phyloP scores from a whole-genome alignment of 2,888 invertebrate species.

The Drosophila nr. medialis region DNA sequence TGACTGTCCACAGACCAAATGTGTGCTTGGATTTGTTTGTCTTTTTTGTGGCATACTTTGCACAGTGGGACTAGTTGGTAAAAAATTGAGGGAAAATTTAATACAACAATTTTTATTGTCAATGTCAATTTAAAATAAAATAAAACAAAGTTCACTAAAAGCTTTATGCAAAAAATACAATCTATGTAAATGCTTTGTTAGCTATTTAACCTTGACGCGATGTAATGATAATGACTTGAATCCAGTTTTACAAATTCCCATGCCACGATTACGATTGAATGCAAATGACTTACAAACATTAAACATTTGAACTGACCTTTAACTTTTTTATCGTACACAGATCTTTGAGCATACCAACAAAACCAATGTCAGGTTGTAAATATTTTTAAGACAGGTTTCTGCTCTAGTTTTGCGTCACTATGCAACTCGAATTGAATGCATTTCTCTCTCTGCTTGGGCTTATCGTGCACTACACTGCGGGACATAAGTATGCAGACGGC shows the following conservation, averaged over 20 bases:
- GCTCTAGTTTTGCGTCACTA: conserved; percentile 30
- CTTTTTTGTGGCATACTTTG: conserved; percentile 64
- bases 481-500: conserved; percentile 25
- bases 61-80: conserved; percentile 54
- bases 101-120: neutral
- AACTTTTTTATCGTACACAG: conserved; percentile 29
- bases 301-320: conserved; percentile 36
- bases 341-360: conserved; percentile 30
- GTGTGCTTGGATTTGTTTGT: conserved; percentile 59
- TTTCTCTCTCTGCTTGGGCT: conserved; percentile 39
- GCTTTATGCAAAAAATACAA: neutral
- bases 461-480: conserved; percentile 26
- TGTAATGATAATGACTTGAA: conserved; percentile 18
- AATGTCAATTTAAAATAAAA: neutral
- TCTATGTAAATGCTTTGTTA: neutral
- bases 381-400: conserved; percentile 4
- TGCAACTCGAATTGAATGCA: conserved; percentile 39
- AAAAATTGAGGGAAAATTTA: neutral
- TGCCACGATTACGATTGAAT: conserved; percentile 48
- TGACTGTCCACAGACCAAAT: conserved; percentile 46
- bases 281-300: conserved; percentile 44
- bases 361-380: conserved; percentile 17
- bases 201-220: conserved; percentile 25
- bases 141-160: neutral
- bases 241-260: conserved; percentile 44